These are phyloP conservation scores for Metalampra italica DNA, from an alignment of 2,888 invertebrate species.

Conservation along the genomic window DNA sequence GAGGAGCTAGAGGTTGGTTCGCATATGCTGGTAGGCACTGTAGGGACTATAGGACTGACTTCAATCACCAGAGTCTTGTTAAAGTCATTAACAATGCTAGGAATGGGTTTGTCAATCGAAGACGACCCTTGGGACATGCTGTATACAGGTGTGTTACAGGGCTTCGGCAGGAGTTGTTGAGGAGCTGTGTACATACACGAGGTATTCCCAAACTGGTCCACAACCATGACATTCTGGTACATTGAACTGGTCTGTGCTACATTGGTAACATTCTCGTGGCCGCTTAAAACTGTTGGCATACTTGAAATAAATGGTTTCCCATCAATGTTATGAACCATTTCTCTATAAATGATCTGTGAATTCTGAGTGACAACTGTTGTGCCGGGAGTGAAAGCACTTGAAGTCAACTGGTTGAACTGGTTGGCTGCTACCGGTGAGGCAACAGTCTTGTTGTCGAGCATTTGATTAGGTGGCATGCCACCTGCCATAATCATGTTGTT, in stretches of 20 bases:
- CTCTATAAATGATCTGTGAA: conserved; percentile 70
- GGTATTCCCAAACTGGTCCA: conserved; percentile 66
- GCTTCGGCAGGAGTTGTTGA: conserved; percentile 49
- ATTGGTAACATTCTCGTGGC: conserved; percentile 56
- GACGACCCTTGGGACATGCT: conserved; percentile 31
- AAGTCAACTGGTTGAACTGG: conserved; percentile 51
- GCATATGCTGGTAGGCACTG: conserved; percentile 20
- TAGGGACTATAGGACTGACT: conserved; percentile 53
- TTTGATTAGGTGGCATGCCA: conserved; percentile 42
- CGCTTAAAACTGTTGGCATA: conserved; percentile 52
- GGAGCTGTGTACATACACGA: conserved; percentile 66
- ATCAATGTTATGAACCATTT: conserved; percentile 68
- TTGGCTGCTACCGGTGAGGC: conserved; percentile 40
- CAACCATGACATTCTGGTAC: conserved; percentile 73
- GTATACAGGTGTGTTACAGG: conserved; percentile 42
- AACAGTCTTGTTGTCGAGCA: conserved; percentile 46
- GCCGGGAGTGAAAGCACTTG: conserved; percentile 53
- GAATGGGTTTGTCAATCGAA: conserved; percentile 34
- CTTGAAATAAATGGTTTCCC: conserved; percentile 63
- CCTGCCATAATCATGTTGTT: conserved; percentile 65
- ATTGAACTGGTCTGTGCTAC: conserved; percentile 58
- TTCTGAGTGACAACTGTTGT: conserved; percentile 70
- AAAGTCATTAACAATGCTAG: conserved; percentile 37
- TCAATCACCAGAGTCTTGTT: conserved; percentile 65
- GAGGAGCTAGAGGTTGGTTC: conserved; percentile 7